phyloP scores from a whole-genome alignment of 1,140 invertebrate genomes.

The Hyles vespertilio region DNA sequence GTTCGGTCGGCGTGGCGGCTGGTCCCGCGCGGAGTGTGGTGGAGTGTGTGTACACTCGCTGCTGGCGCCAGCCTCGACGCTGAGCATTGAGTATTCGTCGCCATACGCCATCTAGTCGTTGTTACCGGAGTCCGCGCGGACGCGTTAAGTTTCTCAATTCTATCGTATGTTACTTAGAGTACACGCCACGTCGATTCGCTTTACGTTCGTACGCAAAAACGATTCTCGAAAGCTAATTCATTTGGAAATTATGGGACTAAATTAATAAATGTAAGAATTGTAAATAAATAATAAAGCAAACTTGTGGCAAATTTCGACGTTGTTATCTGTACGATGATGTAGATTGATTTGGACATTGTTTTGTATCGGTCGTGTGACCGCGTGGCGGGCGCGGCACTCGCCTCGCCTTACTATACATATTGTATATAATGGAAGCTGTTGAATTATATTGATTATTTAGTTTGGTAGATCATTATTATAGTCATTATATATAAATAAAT shows the following conservation, averaged over 20 bases:
- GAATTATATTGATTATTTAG: conserved; percentile 70
- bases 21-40: no score
- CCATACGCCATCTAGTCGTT: no score
- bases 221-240: conserved; percentile 34
- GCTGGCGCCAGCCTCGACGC: no score
- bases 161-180: conserved; percentile 28
- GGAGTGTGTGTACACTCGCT: no score
- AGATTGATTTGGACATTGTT: conserved; percentile 57
- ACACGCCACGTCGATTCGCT: conserved; percentile 1
- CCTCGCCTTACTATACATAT: conserved; percentile 51
- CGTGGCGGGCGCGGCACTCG: background rate
- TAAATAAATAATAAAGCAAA: conserved; percentile 66
- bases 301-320: conserved; percentile 72
- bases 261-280: conserved; percentile 63
- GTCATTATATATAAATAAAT: conserved; percentile 72
- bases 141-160: conserved; percentile 42
- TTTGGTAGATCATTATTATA: conserved; percentile 73
- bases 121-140: conserved; percentile 3
- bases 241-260: conserved; percentile 73
- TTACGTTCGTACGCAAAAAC: background rate
- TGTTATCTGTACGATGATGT: conserved; percentile 55
- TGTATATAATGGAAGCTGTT: conserved; percentile 73
- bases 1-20: no score
- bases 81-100: no score
- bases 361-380: conserved; percentile 32